Evolutionary conservation across 2,888 invertebrate species (phyloP).

Genomic region (Phania funesta): DNA sequence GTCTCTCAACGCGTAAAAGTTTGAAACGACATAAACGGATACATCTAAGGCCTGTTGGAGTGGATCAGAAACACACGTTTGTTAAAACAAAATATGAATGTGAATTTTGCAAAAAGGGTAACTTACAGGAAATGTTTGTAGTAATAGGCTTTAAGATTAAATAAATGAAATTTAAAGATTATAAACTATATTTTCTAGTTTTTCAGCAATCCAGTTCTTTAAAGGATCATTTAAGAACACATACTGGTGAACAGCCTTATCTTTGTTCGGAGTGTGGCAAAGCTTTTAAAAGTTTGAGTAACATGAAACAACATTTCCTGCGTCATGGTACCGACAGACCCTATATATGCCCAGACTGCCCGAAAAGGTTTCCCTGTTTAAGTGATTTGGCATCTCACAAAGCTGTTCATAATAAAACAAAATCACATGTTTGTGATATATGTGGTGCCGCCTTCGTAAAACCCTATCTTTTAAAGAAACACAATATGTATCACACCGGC

Average conservation of each 20-base stretch:
- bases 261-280: constrained; percentile 83
- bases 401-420: constrained; percentile 81
- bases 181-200: constrained; percentile 73
- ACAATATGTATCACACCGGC: constrained; percentile 84
- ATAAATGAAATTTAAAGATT: background rate
- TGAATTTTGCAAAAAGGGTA: constrained; percentile 68
- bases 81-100: constrained; percentile 63
- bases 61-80: background rate
- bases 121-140: background rate
- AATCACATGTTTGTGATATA: constrained; percentile 84
- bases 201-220: constrained; percentile 82
- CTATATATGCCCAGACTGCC: constrained; percentile 82
- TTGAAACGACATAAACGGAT: constrained; percentile 73
- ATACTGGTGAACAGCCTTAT: constrained; percentile 82
- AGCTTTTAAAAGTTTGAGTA: constrained; percentile 82
- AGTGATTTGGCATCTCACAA: constrained; percentile 81
- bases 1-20: constrained; percentile 72
- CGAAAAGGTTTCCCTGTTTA: constrained; percentile 82
- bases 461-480: constrained; percentile 83
- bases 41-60: constrained; percentile 70
- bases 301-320: constrained; percentile 82
- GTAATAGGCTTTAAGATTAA: background rate
- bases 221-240: constrained; percentile 82
- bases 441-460: constrained; percentile 84
- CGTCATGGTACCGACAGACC: constrained; percentile 82